Evolutionary conservation across 2,113 vertebrate species (phyloP), one percentile per base, ranked within the genome.

Genomic region (Cercocebus atys): DNA sequence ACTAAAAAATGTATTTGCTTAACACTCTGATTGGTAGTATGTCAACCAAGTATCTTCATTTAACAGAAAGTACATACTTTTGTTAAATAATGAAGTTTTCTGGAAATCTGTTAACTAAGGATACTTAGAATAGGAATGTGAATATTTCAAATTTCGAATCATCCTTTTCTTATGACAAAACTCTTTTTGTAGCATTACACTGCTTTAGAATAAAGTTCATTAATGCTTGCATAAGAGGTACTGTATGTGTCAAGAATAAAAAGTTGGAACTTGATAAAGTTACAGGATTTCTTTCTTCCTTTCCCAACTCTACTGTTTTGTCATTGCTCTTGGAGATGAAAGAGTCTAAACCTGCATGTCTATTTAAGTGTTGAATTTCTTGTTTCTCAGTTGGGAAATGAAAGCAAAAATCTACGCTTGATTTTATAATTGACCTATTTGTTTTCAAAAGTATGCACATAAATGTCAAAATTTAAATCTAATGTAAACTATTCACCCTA

Each of bases 21-120:
- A 70, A 35, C 23, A 78, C 2, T 87, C 3, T 90, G 40, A 88
- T 61, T 68, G 90, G 43, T 14, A 80, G 3, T 79, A 10, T 83
- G 90, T 86, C 87, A 12, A 13, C 30, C 55, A 40, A 14, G 0
- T 47, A 10, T 82, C 32, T 93, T 81, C 86, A 80, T 52, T 68
- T 70, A 91, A 81, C 13, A 72, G 23, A 68, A 92, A 79, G 52
- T 68, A 85, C 6, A 38, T 66, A 93, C 11, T 72, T 75, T n/a
- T 68, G 45, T 90, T 78, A 94, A 96, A 78, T 64, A 70, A 59
- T 81, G 20, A 86, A 43, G 18, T 97, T 93, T 96, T 86, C 22
- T 84, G n/a, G 50, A 72, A 35, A 80, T 96, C 73, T 64, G 2
- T 64, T 91, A 75, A 57, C 12, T 68, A 88, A 96, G 40, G 30